Base-by-base conservation (phyloP, 2,797 vertebrate genomes). In the Centroberyx gerrardi region DNA sequence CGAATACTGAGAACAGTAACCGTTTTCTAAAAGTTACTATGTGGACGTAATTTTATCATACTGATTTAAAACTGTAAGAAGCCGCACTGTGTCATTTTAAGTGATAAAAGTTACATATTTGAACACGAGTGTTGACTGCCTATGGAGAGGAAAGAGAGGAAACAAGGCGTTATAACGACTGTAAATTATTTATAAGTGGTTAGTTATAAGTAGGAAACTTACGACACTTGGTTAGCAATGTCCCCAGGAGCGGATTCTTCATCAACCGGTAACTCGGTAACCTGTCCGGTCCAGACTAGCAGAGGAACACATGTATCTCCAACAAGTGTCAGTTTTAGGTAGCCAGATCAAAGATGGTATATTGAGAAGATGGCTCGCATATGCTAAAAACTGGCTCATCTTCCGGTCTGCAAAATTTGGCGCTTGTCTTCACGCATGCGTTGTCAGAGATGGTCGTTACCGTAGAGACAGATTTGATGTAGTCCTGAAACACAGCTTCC, bases 321-420 rank as follows among this genome's bases (percentile, higher is more conserved):
- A 80, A 84, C 84, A 84, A 89, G 82, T 82, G 82, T 80, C 86
- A 68, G 56, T 27, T 55, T 53, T n/a, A 4, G 15, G 31, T 9
- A 52, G 52, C 49, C 9, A 2, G 0, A 1, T 2, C 65, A 61
- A 63, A 82, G 80, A 78, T 80, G 0, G 29, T 0, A 1, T 2
- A n/a, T 0, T 8, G 1, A 3, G 1, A 53, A 10, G 74, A 86
- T 67, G 9, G 10, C 3, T 12, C 10, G 6, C 68, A 7, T 1
- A 14, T 7, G 3, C 4, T 18, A 4, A 55, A 74, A 76, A 44
- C 2, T 1, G 12, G 1, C 2, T 33, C 10, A 3, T 31, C 68
- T 81, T 83, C 74, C 77, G 67, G 42, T 64, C 22, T 29, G 38
- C 13, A 4, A 42, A 51, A 15, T 1, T 3, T 13, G 3, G 40